Evolutionary conservation across 1,140 invertebrate species (phyloP).

Genomic region (Drosophila grimshawi): DNA sequence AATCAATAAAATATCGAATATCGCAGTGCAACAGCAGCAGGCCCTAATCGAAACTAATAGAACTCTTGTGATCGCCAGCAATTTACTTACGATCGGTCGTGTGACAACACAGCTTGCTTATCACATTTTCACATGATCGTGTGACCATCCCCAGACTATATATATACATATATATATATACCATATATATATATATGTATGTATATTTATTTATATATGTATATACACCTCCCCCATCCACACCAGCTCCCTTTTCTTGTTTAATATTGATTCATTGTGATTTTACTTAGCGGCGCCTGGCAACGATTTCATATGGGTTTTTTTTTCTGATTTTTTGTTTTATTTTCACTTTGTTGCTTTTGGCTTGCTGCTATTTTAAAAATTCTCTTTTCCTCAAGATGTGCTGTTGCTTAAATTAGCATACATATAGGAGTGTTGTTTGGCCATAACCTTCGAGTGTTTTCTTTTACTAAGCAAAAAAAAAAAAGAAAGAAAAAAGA

Average conservation of each 20-base stretch:
- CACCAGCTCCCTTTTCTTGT: conserved; percentile 7
- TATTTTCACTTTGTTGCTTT: conserved; percentile 20
- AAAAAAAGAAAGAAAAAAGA: conserved; percentile 1
- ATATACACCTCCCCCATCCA: too few species aligned
- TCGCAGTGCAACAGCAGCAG: conserved; percentile 21
- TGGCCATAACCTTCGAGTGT: conserved; percentile 44
- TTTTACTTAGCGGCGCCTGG: conserved; percentile 37
- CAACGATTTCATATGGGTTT: conserved; percentile 19
- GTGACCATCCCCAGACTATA: conserved; percentile 27
- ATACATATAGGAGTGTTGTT: conserved; percentile 19
- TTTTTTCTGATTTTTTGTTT: conserved; percentile 11
- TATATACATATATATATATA: too few species aligned
- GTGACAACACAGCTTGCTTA: conserved; percentile 66
- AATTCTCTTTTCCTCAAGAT: conserved; percentile 6
- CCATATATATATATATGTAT: too few species aligned
- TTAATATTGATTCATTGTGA: conserved; percentile 61
- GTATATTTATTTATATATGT: too few species aligned
- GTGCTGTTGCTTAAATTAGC: conserved; percentile 40
- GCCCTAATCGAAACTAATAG: conserved; percentile 73
- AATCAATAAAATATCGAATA: conserved; percentile 66
- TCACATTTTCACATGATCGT: conserved; percentile 77
- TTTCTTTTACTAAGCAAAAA: conserved; percentile 31
- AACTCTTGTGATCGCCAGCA: conserved; percentile 56
- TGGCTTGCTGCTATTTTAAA: conserved; percentile 44
- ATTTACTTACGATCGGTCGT: conserved; percentile 47